phyloP scores from a whole-genome alignment of 2,113 vertebrate genomes.

The Cranoglanis bouderius region DNA sequence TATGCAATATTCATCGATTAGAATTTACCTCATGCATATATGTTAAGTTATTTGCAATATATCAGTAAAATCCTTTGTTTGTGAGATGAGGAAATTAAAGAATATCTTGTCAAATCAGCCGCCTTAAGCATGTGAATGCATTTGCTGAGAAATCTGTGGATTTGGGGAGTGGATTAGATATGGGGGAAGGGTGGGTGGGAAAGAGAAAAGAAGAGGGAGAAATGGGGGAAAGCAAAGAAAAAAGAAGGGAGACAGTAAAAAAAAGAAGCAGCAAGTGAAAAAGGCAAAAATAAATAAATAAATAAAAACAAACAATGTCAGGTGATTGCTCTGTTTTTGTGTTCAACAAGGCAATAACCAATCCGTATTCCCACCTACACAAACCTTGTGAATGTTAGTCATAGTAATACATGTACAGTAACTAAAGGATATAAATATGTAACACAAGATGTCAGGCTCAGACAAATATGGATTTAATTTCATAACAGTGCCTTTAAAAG shows the following conservation, averaged over 20 bases:
- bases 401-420: not conserved
- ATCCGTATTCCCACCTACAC: not conserved
- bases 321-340: not conserved
- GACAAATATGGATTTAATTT: not conserved
- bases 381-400: not conserved
- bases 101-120: not conserved
- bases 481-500: not conserved
- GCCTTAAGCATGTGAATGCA: not conserved
- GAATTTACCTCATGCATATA: not conserved
- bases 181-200: not conserved
- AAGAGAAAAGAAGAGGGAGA: not conserved
- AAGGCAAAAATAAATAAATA: not conserved
- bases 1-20: not conserved
- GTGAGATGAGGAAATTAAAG: not conserved
- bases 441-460: not conserved
- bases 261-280: not conserved
- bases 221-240: not conserved
- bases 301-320: not conserved
- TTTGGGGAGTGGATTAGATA: not conserved
- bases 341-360: not conserved
- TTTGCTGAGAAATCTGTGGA: constrained; percentile 23
- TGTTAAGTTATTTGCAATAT: not conserved
- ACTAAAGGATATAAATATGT: not conserved
- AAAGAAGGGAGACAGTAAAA: not conserved
- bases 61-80: not conserved